Evolutionary conservation across 2,888 invertebrate species (phyloP).

Genomic region (Ichneumon xanthorius): DNA sequence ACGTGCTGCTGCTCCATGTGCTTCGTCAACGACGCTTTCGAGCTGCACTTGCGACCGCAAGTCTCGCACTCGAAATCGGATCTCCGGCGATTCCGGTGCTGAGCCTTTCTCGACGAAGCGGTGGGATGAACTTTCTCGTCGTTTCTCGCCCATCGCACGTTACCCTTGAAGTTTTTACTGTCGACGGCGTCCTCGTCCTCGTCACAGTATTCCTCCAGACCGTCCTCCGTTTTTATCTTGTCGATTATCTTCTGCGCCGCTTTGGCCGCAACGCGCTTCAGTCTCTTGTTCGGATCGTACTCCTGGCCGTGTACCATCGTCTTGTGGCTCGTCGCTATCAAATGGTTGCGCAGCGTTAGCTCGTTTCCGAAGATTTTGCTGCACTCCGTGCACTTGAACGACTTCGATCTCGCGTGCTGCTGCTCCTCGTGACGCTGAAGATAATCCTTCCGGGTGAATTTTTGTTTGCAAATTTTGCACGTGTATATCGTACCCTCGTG

Average conservation of each 20-base stretch:
- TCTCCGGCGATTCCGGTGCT: conserved; percentile 52
- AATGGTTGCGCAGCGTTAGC: conserved; percentile 82
- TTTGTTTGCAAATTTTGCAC: conserved; percentile 79
- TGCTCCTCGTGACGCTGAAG: conserved; percentile 79
- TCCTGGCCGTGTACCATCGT: conserved; percentile 81
- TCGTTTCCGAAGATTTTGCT: conserved; percentile 81
- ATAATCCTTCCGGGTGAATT: conserved; percentile 77
- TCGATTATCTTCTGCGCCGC: conserved; percentile 83
- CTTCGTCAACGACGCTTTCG: conserved; percentile 80
- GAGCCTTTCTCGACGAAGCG: conserved; percentile 37
- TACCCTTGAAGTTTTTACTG: conserved; percentile 34
- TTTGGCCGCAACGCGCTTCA: conserved; percentile 82
- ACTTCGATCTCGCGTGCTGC: conserved; percentile 74
- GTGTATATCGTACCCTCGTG: conserved; percentile 72
- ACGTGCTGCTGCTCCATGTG: conserved; percentile 81
- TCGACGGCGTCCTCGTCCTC: conserved; percentile 68
- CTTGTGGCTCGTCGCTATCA: conserved; percentile 83
- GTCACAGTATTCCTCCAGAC: conserved; percentile 76
- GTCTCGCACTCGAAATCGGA: conserved; percentile 78
- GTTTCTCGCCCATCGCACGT: conserved; percentile 36
- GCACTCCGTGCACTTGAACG: conserved; percentile 81
- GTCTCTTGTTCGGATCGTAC: conserved; percentile 82
- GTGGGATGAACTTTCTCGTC: conserved; percentile 33
- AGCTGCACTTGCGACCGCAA: conserved; percentile 80
- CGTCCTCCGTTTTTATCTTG: conserved; percentile 81